These are phyloP conservation scores for Hipparchia semele DNA, from an alignment of 2,888 invertebrate genomes.

Conservation along the genomic window DNA sequence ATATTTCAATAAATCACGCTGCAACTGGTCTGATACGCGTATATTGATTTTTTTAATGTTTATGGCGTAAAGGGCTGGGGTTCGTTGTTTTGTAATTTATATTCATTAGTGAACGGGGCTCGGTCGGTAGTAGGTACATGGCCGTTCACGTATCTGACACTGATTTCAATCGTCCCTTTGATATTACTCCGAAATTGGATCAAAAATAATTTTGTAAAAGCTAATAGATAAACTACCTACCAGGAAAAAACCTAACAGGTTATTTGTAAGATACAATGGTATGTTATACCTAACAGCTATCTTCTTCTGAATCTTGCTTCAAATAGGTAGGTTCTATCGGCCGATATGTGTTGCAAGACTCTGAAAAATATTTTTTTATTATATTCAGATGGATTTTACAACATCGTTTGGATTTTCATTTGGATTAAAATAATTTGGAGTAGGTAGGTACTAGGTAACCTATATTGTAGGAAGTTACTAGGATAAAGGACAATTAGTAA, in stretches of 20 bases:
- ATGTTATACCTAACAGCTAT: too few relatives aligned
- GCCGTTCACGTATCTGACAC: conserved; percentile 31
- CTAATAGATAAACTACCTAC: background rate
- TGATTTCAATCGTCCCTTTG: conserved; percentile 21
- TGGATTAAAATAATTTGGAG: too few relatives aligned
- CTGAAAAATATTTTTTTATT: too few relatives aligned
- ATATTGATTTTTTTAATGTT: conserved; percentile 79
- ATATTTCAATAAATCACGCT: conserved; percentile 78
- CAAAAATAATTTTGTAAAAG: background rate
- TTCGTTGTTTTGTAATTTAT: conserved; percentile 73
- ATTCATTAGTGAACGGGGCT: conserved; percentile 66
- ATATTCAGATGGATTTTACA: too few relatives aligned
- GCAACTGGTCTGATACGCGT: conserved; percentile 69
- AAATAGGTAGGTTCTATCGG: too few relatives aligned
- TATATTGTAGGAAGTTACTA: too few relatives aligned
- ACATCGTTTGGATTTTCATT: too few relatives aligned
- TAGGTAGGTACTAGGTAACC: too few relatives aligned
- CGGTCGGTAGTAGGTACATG: conserved; percentile 27
- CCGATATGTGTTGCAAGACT: too few relatives aligned
- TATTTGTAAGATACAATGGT: too few relatives aligned
- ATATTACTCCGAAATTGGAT: conserved; percentile 18
- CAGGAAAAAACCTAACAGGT: too few relatives aligned
- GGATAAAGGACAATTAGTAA: background rate
- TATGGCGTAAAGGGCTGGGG: conserved; percentile 72
- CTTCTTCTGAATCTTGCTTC: too few relatives aligned